Evolutionary conservation across 2,797 vertebrate genomes (phyloP).

Genomic region (Stomatorhinus walkeri): DNA sequence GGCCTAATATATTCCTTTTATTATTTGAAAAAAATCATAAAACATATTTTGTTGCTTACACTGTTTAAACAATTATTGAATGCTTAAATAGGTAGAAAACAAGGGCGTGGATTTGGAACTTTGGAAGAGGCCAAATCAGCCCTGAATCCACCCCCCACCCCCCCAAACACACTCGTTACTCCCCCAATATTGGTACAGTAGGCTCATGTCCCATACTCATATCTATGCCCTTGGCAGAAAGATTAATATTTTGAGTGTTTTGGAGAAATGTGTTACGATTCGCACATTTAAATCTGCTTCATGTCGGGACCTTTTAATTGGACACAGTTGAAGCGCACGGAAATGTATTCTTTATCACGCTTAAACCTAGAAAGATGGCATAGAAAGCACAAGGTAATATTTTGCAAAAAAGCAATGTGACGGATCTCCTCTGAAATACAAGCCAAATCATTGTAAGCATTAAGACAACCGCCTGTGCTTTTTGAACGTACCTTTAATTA

Average conservation of each 20-base stretch:
- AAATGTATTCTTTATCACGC: not conserved
- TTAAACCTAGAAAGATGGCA: not conserved
- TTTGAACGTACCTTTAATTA: not conserved
- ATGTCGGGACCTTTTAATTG: not conserved
- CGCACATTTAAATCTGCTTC: not conserved
- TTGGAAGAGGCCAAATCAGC: not conserved
- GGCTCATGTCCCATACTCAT: not conserved
- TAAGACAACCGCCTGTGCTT: not conserved
- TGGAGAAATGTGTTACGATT: not conserved
- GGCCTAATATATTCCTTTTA: not conserved
- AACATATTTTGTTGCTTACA: not conserved
- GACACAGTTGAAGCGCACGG: not conserved
- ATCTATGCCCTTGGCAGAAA: not conserved
- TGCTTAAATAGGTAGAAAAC: not conserved
- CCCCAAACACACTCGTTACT: not conserved
- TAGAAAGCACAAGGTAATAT: not conserved
- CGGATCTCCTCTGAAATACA: conserved; percentile 1
- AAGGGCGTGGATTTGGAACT: not conserved
- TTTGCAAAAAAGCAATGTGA: conserved; percentile 6
- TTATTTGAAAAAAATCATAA: not conserved
- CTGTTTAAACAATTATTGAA: not conserved
- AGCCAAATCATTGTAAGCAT: not conserved
- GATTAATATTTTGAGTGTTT: not conserved
- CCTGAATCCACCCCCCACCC: not conserved
- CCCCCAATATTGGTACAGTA: not conserved